Evolutionary conservation across 2,888 invertebrate species (phyloP).

Genomic region (Drosophila gaucha): DNA sequence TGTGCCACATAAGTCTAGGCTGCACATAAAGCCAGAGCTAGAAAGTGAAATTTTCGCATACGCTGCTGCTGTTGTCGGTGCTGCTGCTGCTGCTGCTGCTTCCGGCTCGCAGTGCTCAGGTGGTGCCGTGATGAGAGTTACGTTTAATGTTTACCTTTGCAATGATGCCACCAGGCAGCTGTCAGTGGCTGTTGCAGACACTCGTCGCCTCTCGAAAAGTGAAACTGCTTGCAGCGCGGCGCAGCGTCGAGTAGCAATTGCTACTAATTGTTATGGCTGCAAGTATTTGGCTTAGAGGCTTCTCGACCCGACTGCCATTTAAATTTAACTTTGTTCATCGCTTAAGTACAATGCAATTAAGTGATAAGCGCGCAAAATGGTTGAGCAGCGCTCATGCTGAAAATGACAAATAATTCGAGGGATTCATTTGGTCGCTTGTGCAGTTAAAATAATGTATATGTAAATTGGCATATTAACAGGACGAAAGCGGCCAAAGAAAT

Average conservation of each 20-base stretch:
- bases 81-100: no score
- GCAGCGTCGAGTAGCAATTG: slow-evolving; percentile 64
- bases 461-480: slow-evolving; percentile 76
- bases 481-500: slow-evolving; percentile 54
- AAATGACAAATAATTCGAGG: slow-evolving; percentile 56
- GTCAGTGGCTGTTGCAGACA: slow-evolving; percentile 26
- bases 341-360: slow-evolving; percentile 56
- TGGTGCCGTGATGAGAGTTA: slow-evolving; percentile 50
- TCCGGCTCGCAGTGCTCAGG: slow-evolving; percentile 55
- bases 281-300: slow-evolving; percentile 37
- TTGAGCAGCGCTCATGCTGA: slow-evolving; percentile 32
- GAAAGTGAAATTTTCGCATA: slow-evolving; percentile 76
- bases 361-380: slow-evolving; percentile 47
- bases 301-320: slow-evolving; percentile 43
- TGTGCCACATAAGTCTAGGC: slow-evolving; percentile 32
- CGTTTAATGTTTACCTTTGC: slow-evolving; percentile 70
- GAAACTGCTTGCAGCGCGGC: slow-evolving; percentile 60
- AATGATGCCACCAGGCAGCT: slow-evolving; percentile 48
- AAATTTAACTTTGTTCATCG: slow-evolving; percentile 44
- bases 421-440: slow-evolving; percentile 21
- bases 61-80: no score
- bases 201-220: slow-evolving; percentile 56
- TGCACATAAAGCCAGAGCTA: slow-evolving; percentile 40
- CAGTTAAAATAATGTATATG: slow-evolving; percentile 73
- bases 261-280: slow-evolving; percentile 72